Conservation (phyloP, 2,888 invertebrate species). For the Lochmaea capreae region DNA sequence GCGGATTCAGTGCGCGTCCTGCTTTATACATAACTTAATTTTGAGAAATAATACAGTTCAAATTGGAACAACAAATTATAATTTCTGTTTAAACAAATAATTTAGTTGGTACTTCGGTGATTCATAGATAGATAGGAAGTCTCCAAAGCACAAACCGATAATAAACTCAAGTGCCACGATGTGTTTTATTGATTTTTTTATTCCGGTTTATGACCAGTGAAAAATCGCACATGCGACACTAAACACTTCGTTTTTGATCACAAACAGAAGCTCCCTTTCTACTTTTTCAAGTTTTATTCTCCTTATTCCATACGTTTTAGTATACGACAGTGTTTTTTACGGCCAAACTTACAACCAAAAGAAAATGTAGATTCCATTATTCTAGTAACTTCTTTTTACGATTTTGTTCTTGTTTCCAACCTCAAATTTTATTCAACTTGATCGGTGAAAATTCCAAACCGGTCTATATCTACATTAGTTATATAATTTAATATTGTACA, state of each 20-base stretch:
- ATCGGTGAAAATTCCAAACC: neutral
- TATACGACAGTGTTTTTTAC: slow-evolving; percentile 28
- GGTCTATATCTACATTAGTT: neutral
- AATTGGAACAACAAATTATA: no score
- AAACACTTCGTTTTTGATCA: slow-evolving; percentile 27
- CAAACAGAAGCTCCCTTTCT: slow-evolving; percentile 20
- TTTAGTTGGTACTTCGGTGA: neutral
- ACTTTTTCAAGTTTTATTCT: slow-evolving; percentile 27
- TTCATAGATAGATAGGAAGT: neutral
- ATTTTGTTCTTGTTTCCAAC: slow-evolving; percentile 17
- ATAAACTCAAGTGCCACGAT: neutral
- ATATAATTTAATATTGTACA: neutral
- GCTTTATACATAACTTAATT: no score
- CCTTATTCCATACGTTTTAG: slow-evolving; percentile 18
- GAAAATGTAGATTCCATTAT: slow-evolving; percentile 23
- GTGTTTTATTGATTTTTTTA: slow-evolving; percentile 6
- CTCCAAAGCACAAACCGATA: neutral
- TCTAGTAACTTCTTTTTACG: slow-evolving; percentile 26
- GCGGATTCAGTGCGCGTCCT: no score
- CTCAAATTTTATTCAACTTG: slow-evolving; percentile 23
- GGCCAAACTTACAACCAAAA: slow-evolving; percentile 15
- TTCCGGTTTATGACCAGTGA: slow-evolving; percentile 2
- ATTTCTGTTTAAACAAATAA: no score
- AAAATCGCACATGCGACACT: slow-evolving; percentile 12
- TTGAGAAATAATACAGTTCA: no score